Conservation (phyloP, 2,888 invertebrate species). For the Lucinisca nassula region DNA sequence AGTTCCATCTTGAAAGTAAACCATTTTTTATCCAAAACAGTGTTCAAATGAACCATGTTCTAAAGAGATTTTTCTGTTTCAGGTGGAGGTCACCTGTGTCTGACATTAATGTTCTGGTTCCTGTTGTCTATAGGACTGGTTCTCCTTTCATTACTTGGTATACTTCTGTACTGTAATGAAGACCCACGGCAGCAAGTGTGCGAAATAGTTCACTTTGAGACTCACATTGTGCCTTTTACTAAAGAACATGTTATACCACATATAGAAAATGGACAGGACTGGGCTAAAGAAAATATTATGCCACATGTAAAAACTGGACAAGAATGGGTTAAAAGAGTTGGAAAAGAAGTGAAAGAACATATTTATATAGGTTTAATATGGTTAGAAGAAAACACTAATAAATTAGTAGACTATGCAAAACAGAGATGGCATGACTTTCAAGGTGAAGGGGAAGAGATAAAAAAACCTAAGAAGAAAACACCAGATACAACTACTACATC, state of each 20-base stretch:
- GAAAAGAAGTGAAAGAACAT: constrained; percentile 14
- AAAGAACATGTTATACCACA: constrained; percentile 48
- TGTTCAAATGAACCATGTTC: no score
- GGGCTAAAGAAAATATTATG: constrained; percentile 44
- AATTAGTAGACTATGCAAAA: constrained; percentile 33
- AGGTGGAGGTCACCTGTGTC: constrained; percentile 31
- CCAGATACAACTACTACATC: neutral
- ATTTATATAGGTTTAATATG: constrained; percentile 38
- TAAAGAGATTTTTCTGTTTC: no score
- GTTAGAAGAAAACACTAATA: constrained; percentile 45
- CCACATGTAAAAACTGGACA: constrained; percentile 49
- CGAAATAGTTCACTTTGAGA: constrained; percentile 53
- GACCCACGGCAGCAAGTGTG: constrained; percentile 55
- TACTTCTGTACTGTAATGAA: constrained; percentile 61
- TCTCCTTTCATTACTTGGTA: constrained; percentile 32
- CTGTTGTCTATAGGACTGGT: constrained; percentile 48
- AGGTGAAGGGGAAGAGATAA: constrained; percentile 34
- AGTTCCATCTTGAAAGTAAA: no score
- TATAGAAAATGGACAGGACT: constrained; percentile 41
- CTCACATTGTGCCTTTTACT: constrained; percentile 55
- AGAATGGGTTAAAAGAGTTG: constrained; percentile 9
- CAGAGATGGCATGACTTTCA: constrained; percentile 44
- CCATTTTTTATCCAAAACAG: no score
- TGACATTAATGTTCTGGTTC: constrained; percentile 53
- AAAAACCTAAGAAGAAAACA: neutral